phyloP scores from a whole-genome alignment of 2,888 invertebrate species.

The Ochlodes sylvanus region DNA sequence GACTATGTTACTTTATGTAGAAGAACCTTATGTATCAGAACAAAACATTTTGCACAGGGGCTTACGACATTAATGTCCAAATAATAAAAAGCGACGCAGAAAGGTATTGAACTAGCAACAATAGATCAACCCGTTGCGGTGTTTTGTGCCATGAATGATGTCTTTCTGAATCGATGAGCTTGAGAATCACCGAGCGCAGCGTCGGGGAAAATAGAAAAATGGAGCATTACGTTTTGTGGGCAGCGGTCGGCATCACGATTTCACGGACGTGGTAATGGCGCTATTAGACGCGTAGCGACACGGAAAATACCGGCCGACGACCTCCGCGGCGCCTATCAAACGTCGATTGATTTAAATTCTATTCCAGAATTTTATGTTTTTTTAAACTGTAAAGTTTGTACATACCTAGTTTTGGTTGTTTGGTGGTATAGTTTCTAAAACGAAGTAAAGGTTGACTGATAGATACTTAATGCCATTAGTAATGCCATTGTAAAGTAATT shows the following conservation, averaged over 20 bases:
- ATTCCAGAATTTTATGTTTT: conserved; percentile 15
- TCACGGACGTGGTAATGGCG: conserved; percentile 71
- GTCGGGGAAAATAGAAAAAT: conserved; percentile 64
- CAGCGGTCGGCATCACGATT: conserved; percentile 72
- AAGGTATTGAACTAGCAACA: conserved; percentile 22
- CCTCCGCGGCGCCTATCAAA: conserved; percentile 48
- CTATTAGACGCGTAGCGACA: conserved; percentile 70
- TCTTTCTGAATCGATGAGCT: conserved; percentile 40
- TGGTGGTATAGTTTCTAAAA: not conserved
- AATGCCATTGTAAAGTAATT: too few species aligned
- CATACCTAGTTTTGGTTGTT: not conserved
- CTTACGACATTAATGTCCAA: conserved; percentile 5
- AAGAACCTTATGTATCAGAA: too few species aligned
- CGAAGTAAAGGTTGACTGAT: too few species aligned
- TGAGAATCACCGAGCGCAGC: conserved; percentile 47
- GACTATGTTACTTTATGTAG: too few species aligned
- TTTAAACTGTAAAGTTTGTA: not conserved
- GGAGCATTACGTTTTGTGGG: conserved; percentile 68
- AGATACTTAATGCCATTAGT: too few species aligned
- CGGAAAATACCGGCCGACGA: conserved; percentile 71
- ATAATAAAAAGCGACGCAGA: conserved; percentile 23
- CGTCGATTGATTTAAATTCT: conserved; percentile 47
- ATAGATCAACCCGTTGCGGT: conserved; percentile 30
- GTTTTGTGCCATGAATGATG: conserved; percentile 33
- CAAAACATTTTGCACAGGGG: conserved; percentile 12